Conservation (phyloP, 2,888 invertebrate species). For the Eustalomyia histrio region DNA sequence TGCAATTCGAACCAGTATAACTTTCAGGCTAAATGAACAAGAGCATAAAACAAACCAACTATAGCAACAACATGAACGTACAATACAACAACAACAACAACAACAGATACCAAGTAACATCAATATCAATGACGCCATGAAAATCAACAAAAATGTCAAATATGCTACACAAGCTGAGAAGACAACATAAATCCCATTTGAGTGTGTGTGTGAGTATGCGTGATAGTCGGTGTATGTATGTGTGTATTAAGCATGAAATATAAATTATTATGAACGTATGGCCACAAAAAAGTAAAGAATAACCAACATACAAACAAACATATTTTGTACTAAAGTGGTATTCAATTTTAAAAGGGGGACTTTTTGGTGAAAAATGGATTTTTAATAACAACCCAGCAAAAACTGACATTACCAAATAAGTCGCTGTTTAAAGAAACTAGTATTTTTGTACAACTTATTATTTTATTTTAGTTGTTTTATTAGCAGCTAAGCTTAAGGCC, state of each 20-base stretch:
- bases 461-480: no score
- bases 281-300: conserved; percentile 3
- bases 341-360: neutral
- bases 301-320: neutral
- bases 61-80: conserved; percentile 8
- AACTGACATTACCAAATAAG: no score
- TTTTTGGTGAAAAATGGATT: no score
- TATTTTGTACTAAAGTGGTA: neutral
- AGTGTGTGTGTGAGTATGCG: neutral
- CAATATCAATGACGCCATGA: conserved; percentile 23
- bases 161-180: conserved; percentile 23
- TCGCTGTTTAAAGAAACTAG: no score
- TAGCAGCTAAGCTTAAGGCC: no score
- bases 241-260: conserved; percentile 13
- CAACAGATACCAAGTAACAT: neutral
- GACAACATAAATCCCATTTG: conserved; percentile 16
- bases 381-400: no score
- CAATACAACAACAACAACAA: neutral
- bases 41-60: conserved; percentile 19
- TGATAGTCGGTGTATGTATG: neutral
- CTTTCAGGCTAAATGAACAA: conserved; percentile 40
- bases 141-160: conserved; percentile 36
- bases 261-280: conserved; percentile 30
- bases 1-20: conserved; percentile 46
- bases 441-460: no score